Evolutionary conservation across 2,797 vertebrate species (phyloP), one percentile per base, ranked within the genome.

Genomic region (Tangara arthus): DNA sequence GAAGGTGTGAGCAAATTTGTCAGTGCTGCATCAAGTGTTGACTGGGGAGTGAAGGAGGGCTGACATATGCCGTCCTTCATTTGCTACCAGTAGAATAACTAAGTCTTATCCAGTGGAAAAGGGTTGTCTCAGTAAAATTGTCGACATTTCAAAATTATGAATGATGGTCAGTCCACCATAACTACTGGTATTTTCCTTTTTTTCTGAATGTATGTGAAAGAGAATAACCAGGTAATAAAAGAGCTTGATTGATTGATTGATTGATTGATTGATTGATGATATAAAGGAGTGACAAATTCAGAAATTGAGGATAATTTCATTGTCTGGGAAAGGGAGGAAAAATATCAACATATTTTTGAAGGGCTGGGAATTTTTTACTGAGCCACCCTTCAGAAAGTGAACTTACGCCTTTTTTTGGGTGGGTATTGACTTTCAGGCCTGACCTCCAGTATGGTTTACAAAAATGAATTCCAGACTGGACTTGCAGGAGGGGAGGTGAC

Each of bases 401-500:
- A 61, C 11, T 5, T 41, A 6, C 4, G 23, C 18, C 27, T 20
- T 63, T 90, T 93, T 92, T 56, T 65, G 44, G 61, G 34, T 42
- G 75, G 22, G 11, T 72, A 28, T 91, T 90, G 60, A 79, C 61
- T 97, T 96, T 57, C 82, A 96, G 96, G 91, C 50, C 39, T 91
- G 77, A 59, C 49, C 42, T 71, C 79, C 27, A 41, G 39, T 5
- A 61, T 22, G 73, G 80, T 60, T 85, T 69, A 66, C 24, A 79
- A 65, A 52, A 76, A n/a, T 8, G 23, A 71, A 20, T 2, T 75
- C 20, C 60, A 95, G 55, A 13, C 78, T 83, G 96, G 87, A 12
- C 8, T 82, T 0, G 91, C 23, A 61, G 97, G 94, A 23, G 18
- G 10, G 4, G 5, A 3, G 1, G 94, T 63, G 39, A 90, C 79